Base-by-base conservation (phyloP, 2,797 vertebrate genomes). In the Thaleichthys pacificus region DNA sequence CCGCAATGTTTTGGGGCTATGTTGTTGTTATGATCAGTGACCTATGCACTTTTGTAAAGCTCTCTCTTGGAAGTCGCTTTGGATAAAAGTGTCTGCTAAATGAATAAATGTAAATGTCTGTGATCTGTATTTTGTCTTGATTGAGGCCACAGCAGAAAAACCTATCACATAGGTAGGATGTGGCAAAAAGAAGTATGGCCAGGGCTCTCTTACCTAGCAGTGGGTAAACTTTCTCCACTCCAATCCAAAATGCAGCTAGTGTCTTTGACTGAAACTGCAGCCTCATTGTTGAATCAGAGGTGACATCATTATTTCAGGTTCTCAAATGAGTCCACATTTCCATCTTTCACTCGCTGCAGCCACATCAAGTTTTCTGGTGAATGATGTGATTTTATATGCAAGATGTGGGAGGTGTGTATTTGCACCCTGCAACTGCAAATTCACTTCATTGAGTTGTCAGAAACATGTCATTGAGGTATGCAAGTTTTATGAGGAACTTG, bases 201-300 rank as follows among this genome's bases (percentile, higher is more conserved):
- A 74, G 9, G 54, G 82, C 80, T 56, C 32, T 83, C 65, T 70
- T 8, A 6, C 71, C 78, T 28, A 73, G 28, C 28, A 76, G 71
- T 72, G 77, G 75, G 66, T 76, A 79, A 32, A 76, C 58, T 63
- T 69, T 74, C 64, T 80, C 74, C 49, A 75, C 78, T 71, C 71
- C 58, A 77, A 75, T 75, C 67, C 71, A 82, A 79, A 82, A 80
- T 77, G 70, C 77, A 86, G 73, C 73, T 32, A 78, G 67, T 66
- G 77, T 72, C 75, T 79, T 70, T 11, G 62, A 68, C 42, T 63
- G 56, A 47, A 83, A 74, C 76, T 70, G 56, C 61, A 72, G 54
- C 30, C 54, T 64, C 70, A 74, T 62, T 32, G 51, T 51, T 80
- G 66, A 82, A 68, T 82, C 51, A 74, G 60, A 58, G 1, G 72